Conservation (phyloP, 1,140 invertebrate species). For the Eumaeus atala region DNA sequence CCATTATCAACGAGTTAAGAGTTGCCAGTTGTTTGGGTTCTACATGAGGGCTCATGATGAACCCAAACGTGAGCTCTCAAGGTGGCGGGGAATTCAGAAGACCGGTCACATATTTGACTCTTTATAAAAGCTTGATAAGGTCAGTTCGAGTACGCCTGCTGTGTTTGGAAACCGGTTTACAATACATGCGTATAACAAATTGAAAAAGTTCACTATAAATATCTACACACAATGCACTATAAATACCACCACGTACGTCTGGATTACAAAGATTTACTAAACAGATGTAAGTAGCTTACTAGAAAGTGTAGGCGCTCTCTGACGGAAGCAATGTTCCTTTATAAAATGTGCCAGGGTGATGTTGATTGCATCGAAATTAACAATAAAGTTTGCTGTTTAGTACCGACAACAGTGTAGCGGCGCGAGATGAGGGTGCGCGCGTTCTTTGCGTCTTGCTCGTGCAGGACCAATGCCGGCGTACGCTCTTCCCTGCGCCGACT, state of each 20-base stretch:
- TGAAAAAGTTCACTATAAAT: conserved; percentile 5
- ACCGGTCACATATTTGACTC: background rate
- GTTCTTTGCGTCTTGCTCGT: background rate
- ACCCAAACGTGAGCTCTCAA: too few species aligned
- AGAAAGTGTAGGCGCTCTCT: background rate
- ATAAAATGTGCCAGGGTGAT: background rate
- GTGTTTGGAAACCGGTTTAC: conserved; percentile 7
- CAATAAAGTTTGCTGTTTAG: background rate
- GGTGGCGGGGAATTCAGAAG: background rate
- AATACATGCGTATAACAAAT: conserved; percentile 1
- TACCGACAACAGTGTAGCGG: background rate
- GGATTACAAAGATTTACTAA: background rate
- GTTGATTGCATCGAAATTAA: background rate
- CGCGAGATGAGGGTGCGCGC: background rate
- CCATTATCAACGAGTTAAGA: conserved; percentile 9
- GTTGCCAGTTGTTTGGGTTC: conserved; percentile 11
- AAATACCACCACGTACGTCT: background rate
- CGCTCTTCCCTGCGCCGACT: background rate
- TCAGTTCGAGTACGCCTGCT: conserved; percentile 8
- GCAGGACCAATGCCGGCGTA: conserved; percentile 1
- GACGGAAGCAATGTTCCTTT: background rate
- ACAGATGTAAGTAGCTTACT: background rate
- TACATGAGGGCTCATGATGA: conserved; percentile 13
- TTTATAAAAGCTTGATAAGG: background rate
- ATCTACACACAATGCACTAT: background rate